Evolutionary conservation across 2,888 invertebrate genomes (phyloP).

Genomic region (Mellilla xanthometata): DNA sequence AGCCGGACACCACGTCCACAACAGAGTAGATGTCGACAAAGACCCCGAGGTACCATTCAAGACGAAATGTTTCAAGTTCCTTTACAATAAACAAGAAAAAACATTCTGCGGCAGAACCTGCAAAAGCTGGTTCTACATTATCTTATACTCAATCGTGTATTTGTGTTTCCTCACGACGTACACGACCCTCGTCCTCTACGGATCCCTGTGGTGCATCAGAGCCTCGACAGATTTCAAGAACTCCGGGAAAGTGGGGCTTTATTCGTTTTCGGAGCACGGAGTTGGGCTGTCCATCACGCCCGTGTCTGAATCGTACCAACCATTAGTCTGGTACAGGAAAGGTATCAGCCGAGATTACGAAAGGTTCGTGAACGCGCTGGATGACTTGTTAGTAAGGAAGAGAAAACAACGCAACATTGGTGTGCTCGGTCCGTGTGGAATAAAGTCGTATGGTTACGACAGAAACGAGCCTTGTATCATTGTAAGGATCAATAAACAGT

Average conservation of each 20-base stretch:
- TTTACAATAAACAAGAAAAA: constrained; percentile 50
- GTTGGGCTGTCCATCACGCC: constrained; percentile 65
- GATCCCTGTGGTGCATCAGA: constrained; percentile 48
- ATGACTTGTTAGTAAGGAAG: constrained; percentile 43
- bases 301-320: constrained; percentile 44
- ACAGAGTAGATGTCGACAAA: constrained; percentile 2
- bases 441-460: constrained; percentile 64
- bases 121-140: constrained; percentile 55
- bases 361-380: constrained; percentile 59
- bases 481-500: constrained; percentile 62
- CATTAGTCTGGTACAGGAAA: constrained; percentile 62
- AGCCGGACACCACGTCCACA: not conserved
- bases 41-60: constrained; percentile 19
- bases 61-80: constrained; percentile 33
- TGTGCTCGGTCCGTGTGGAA: constrained; percentile 61
- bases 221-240: constrained; percentile 31
- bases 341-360: constrained; percentile 45
- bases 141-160: constrained; percentile 56
- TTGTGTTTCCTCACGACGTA: constrained; percentile 57
- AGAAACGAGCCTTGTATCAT: constrained; percentile 57
- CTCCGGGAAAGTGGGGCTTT: constrained; percentile 35
- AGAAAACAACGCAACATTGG: constrained; percentile 42
- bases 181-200: constrained; percentile 52
- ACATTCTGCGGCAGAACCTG: constrained; percentile 52
- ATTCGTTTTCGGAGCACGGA: constrained; percentile 48